Evolutionary conservation across 92 coral and sea anemone species (phyloP).

Genomic region (Bergia puertoricense): DNA sequence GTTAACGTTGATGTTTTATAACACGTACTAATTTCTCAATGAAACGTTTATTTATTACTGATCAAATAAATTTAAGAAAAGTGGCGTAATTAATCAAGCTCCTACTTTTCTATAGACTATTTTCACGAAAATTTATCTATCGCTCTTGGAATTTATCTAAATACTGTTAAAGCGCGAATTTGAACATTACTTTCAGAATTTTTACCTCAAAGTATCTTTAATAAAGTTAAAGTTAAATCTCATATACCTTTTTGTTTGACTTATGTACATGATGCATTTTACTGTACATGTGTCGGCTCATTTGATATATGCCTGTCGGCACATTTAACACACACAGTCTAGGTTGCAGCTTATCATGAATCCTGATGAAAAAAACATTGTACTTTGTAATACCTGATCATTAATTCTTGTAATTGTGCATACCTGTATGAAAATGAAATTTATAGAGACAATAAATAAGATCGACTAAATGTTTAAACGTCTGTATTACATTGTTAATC

Average conservation of each 20-base stretch:
- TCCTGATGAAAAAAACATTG: not conserved
- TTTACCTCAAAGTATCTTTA: too few species aligned
- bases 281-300: too few species aligned
- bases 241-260: too few species aligned
- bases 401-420: not conserved
- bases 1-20: conserved; percentile 12
- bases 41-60: not conserved
- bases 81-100: not conserved
- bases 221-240: too few species aligned
- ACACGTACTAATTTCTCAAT: conserved; percentile 13
- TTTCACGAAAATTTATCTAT: too few species aligned
- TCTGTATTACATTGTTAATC: not conserved
- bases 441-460: not conserved
- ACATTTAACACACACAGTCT: not conserved
- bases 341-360: not conserved
- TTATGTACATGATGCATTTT: too few species aligned
- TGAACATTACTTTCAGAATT: too few species aligned
- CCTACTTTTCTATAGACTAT: too few species aligned
- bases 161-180: too few species aligned
- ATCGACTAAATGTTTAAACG: not conserved
- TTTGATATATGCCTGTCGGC: not conserved
- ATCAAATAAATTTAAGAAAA: conserved; percentile 3
- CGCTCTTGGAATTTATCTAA: too few species aligned
- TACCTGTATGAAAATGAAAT: not conserved
- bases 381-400: not conserved